Conservation (phyloP, 2,113 vertebrate species). For the Leucosticte australis region DNA sequence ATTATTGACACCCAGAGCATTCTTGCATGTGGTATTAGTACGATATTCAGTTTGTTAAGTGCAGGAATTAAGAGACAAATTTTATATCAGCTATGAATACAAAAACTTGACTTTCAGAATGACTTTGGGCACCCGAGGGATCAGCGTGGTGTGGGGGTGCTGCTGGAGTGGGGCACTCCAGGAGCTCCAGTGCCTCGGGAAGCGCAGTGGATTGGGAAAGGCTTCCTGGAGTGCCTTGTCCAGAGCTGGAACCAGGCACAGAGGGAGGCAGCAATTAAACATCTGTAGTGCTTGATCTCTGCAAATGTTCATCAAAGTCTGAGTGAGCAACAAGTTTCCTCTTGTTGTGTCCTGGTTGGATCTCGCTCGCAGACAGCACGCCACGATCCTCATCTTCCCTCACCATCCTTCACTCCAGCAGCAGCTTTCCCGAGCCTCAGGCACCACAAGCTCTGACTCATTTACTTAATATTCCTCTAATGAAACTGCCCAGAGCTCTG, state of each 20-base stretch:
- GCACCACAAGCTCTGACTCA: slow-evolving; percentile 57
- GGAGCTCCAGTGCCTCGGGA: background rate
- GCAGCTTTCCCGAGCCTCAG: slow-evolving; percentile 57
- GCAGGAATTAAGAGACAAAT: background rate
- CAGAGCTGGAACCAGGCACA: background rate
- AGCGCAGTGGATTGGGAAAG: fast-evolving
- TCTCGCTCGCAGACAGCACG: slow-evolving; percentile 24
- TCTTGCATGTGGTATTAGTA: background rate
- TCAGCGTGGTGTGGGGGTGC: background rate
- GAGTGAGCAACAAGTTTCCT: slow-evolving; percentile 63
- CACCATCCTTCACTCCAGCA: slow-evolving; percentile 15
- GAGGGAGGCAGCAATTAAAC: background rate
- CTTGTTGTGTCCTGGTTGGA: slow-evolving; percentile 59
- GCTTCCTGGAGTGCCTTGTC: background rate
- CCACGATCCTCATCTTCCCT: slow-evolving; percentile 41
- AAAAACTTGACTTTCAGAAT: background rate
- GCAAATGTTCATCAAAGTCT: slow-evolving; percentile 38
- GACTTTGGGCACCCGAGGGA: background rate
- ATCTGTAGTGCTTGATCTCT: slow-evolving; percentile 33
- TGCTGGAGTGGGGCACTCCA: background rate
- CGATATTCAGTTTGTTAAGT: background rate
- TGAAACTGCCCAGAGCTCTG: slow-evolving; percentile 58
- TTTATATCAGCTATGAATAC: background rate
- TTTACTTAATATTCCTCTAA: slow-evolving; percentile 65
- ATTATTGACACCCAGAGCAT: background rate